phyloP scores from a whole-genome alignment of 1,140 invertebrate species.

The Uloborus diversus region DNA sequence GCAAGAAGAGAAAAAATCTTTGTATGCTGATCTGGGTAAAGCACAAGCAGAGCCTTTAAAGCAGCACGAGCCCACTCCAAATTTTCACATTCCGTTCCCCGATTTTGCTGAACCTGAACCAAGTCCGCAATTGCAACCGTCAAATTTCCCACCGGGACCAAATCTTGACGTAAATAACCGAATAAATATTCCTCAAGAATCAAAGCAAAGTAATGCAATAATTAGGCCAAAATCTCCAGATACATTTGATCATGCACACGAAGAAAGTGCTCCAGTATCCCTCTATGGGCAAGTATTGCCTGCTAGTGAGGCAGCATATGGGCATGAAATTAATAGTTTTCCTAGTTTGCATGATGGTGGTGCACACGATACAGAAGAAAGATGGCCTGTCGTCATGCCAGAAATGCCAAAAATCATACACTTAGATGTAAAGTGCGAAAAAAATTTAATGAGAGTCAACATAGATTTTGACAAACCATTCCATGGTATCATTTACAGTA shows the following conservation, averaged over 20 bases:
- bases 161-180: constrained; percentile 29
- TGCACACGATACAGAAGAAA: constrained; percentile 34
- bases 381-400: constrained; percentile 59
- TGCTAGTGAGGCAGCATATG: constrained; percentile 45
- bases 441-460: constrained; percentile 62
- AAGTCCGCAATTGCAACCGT: constrained; percentile 30
- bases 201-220: constrained; percentile 1
- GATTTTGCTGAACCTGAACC: constrained; percentile 52
- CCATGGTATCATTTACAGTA: constrained; percentile 62
- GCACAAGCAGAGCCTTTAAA: not conserved
- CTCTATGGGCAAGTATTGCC: constrained; percentile 45
- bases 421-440: constrained; percentile 63
- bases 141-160: constrained; percentile 8
- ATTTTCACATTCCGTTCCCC: constrained; percentile 43
- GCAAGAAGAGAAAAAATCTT: not conserved
- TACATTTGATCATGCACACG: constrained; percentile 20
- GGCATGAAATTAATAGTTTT: constrained; percentile 48
- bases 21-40: not conserved
- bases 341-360: constrained; percentile 24
- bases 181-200: constrained; percentile 24
- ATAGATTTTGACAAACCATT: constrained; percentile 63
- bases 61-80: constrained; percentile 4
- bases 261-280: constrained; percentile 43
- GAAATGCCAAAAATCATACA: constrained; percentile 62
- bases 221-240: constrained; percentile 18